Evolutionary conservation across 2,888 invertebrate species (phyloP), one percentile per base, ranked within the genome.

Genomic region (Diaperis boleti): DNA sequence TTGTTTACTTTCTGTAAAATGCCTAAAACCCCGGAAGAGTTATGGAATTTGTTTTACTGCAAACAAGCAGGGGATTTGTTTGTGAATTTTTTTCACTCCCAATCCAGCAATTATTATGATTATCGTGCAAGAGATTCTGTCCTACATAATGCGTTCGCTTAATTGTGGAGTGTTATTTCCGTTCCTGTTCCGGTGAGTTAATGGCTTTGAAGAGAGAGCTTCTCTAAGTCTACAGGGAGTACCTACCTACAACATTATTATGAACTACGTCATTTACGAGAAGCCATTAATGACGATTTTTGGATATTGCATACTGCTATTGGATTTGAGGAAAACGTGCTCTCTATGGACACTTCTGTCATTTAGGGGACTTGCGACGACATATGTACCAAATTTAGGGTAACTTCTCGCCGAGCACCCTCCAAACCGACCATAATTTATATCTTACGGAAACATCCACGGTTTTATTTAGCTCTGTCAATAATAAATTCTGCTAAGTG

Each of bases 231-330:
- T 39, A 14, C 20, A 45, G 63, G 63, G 52, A 33, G 54, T 55
- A n/a, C n/a, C n/a, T n/a, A n/a, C n/a, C n/a, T n/a, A 35, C 41
- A 39, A 31, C 41, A 66, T 64, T 59, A 64, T 68, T 57, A 64
- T 56, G 50, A 17, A 42, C 18, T 45, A 64, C 45, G 60, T 64
- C 62, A 57, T 67, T 65, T 62, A 66, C 44, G 47, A 64, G 63
- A 64, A 68, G 64, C 65, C 69, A 69, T 66, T 70, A 69, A 68
- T 64, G 66, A 55, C 50, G 64, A 60, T 63, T 59, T 62, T 62
- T 56, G 56, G 62, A 65, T 62, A 68, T 62, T 68, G 68, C 66
- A 69, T 69, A 70, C 70, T 67, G 69, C 68, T 70, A 69, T 72
- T 70, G 66, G 68, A 68, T 69, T 70, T 69, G 59, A 55, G 66